Percentiles rank a stretch among this genome's conserved stretches.
Evolutionary conservation across 2,888 invertebrate genomes (phyloP).

Genomic region (Diadegma fenestrale): DNA sequence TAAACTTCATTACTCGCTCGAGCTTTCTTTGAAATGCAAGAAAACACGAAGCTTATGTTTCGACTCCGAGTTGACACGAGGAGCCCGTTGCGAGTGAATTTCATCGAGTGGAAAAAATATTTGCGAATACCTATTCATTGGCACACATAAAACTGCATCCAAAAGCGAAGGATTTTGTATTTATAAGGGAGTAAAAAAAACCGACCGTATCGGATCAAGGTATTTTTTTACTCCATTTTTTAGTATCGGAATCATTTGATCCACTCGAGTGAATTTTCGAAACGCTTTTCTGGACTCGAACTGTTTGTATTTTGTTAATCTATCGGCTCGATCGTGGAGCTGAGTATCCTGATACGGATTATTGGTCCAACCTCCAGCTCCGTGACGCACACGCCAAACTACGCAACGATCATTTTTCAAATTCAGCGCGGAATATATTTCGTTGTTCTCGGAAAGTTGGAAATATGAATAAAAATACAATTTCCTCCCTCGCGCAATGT

Average conservation of each 20-base stretch:
- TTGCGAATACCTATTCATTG: background rate
- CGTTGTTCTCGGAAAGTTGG: background rate
- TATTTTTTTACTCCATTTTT: background rate
- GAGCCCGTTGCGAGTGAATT: background rate
- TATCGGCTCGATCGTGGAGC: background rate
- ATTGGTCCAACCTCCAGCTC: background rate
- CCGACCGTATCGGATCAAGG: no score
- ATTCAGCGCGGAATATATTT: no score
- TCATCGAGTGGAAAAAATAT: background rate
- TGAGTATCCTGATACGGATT: background rate
- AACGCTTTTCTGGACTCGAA: background rate
- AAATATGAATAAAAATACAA: background rate
- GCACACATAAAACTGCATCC: no score
- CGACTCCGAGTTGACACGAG: background rate
- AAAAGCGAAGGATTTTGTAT: no score
- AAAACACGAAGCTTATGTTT: background rate
- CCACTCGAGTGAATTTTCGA: background rate
- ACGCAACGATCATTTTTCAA: background rate
- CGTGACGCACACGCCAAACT: no score
- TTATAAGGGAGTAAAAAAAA: slow-evolving; percentile 6
- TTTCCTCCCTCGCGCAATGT: background rate
- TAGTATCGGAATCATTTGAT: background rate
- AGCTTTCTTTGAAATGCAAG: background rate
- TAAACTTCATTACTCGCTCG: background rate
- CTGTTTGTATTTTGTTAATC: background rate